Base-by-base conservation (phyloP, 2,888 invertebrate species). In the Acrobasis suavella region DNA sequence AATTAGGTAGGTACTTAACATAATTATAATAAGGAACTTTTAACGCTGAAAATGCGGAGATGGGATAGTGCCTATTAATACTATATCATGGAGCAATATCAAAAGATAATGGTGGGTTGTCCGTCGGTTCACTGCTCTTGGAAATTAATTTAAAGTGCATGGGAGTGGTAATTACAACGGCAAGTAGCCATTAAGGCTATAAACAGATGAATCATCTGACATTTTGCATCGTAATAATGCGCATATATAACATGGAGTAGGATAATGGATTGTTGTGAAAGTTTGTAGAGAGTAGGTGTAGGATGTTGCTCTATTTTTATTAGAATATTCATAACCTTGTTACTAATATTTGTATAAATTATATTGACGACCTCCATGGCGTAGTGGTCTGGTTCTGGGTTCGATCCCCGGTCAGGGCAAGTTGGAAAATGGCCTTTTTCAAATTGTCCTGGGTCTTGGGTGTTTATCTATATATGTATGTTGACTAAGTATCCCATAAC, bases 91-190 rank as follows among this genome's bases (percentile, higher is more conserved):
- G 66, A 77, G 79, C 75, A 81, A 82, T 85, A 85, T 84, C 80
- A 76, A 80, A 78, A 81, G 75, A 80, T 87, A 86, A 86, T 84
- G 76, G 80, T 70, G 67, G 75, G 75, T 74, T 78, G 82, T 81
- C 75, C 69, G 76, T 69, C 76, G 80, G 80, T 82, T 80, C 83
- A 81, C 74, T 83, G 82, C 82, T 80, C 83, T 84, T 78, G 79
- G 80, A 82, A 87, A 90, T 89, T 87, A 89, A 90, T 89, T 89
- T 87, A 86, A 86, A 89, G 83, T 87, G 85, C 84, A 86, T 86
- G 81, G 84, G 84, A 85, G 83, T 78, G 80, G 83, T 83, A 85
- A 86, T 87, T 85, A 83, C 80, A 69, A 72, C 72, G 75, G 70
- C 81, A 83, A 85, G 85, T 84, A 86, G 83, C 83, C 76, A 86